These are phyloP conservation scores for Psittacara wagleri DNA, from an alignment of 2,113 vertebrate genomes.

Conservation along the genomic window DNA sequence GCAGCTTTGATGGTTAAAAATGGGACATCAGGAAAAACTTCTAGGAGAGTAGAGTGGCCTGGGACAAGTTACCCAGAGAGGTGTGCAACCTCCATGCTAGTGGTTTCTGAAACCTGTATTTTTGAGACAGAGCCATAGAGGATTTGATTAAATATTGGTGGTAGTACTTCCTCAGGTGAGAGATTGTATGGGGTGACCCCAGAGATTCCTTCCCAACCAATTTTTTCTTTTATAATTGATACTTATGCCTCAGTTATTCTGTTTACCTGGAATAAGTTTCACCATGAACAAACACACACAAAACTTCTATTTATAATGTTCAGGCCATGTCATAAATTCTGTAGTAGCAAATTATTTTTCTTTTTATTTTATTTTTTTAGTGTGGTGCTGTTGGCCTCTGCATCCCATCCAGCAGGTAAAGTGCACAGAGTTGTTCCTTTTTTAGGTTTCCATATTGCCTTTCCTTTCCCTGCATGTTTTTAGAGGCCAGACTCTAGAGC, in stretches of 20 bases:
- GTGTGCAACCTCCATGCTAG: not conserved
- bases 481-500: not conserved
- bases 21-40: not conserved
- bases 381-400: slow-evolving; percentile 70
- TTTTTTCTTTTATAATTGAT: not conserved
- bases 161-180: not conserved
- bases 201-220: not conserved
- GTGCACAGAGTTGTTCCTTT: not conserved
- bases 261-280: not conserved
- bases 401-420: slow-evolving; percentile 78
- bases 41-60: not conserved
- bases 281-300: not conserved
- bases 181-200: not conserved
- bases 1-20: not conserved
- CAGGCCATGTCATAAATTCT: not conserved
- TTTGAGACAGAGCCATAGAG: not conserved
- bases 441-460: not conserved
- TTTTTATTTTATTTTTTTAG: slow-evolving; percentile 48
- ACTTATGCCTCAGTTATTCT: not conserved
- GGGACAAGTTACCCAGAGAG: not conserved
- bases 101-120: not conserved
- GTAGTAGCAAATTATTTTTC: not conserved
- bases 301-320: not conserved
- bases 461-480: not conserved
- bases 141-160: not conserved